phyloP scores from a whole-genome alignment of 2,113 vertebrate genomes.

The Nymphicus hollandicus region DNA sequence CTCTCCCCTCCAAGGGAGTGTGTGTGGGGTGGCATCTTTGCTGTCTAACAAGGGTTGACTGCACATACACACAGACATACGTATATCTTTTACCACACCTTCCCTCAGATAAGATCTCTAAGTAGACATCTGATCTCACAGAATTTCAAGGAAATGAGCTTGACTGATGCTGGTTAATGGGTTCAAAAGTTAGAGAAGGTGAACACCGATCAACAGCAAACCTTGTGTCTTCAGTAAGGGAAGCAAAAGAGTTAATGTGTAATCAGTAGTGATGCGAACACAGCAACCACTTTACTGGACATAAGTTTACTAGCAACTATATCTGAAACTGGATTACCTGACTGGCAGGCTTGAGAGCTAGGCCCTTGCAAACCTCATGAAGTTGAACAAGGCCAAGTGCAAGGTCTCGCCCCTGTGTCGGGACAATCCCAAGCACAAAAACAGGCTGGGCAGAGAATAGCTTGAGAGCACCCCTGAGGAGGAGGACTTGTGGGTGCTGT shows the following conservation, averaged over 20 bases:
- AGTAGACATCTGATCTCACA: neutral
- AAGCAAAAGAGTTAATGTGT: neutral
- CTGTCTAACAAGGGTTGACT: neutral
- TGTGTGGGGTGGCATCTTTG: neutral
- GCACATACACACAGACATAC: neutral
- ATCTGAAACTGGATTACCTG: neutral
- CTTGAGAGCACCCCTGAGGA: neutral
- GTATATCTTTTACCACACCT: neutral
- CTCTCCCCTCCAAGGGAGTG: neutral
- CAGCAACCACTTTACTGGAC: neutral
- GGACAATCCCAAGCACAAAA: neutral
- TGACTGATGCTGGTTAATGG: neutral
- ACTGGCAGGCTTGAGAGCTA: neutral
- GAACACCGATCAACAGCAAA: neutral
- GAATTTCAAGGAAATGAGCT: neutral
- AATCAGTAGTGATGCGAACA: neutral
- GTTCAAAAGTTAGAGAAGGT: neutral
- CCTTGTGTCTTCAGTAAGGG: neutral
- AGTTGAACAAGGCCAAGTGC: neutral
- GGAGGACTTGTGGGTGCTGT: neutral
- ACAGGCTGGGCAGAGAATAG: neutral
- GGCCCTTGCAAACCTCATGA: neutral
- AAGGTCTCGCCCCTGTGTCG: neutral
- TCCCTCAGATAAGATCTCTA: neutral
- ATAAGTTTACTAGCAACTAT: neutral